Conservation (phyloP, 2,888 invertebrate species). For the Laspeyria flexula region DNA sequence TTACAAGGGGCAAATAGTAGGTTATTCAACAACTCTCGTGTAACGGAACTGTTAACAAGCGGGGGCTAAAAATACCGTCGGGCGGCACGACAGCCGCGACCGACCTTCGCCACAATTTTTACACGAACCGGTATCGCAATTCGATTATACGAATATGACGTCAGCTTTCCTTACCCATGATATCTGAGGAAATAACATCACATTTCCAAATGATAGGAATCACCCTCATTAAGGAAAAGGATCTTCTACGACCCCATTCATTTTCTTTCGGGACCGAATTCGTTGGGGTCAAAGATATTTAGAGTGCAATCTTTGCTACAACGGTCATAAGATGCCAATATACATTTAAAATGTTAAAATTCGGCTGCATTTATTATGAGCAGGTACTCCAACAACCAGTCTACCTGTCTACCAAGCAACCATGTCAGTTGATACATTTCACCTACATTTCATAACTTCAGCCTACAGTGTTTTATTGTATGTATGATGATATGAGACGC, state of each 20-base stretch:
- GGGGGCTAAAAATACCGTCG: slow-evolving; percentile 54
- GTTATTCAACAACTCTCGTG: slow-evolving; percentile 33
- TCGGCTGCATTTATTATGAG: too few species aligned
- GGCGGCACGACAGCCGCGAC: slow-evolving; percentile 44
- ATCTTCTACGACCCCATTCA: background rate
- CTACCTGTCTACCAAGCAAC: too few species aligned
- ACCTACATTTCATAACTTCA: too few species aligned
- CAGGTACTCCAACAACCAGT: too few species aligned
- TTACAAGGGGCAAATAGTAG: slow-evolving; percentile 15
- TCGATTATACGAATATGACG: slow-evolving; percentile 26
- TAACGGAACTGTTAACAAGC: slow-evolving; percentile 41
- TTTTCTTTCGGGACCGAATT: background rate
- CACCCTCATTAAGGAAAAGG: background rate
- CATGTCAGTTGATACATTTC: too few species aligned
- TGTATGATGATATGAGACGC: too few species aligned
- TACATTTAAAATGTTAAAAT: too few species aligned
- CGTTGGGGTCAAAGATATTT: background rate
- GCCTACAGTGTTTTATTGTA: too few species aligned
- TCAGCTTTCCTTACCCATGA: slow-evolving; percentile 13
- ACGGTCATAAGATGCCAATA: too few species aligned
- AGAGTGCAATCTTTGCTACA: background rate
- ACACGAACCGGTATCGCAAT: slow-evolving; percentile 39
- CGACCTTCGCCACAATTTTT: slow-evolving; percentile 55
- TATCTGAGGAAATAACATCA: slow-evolving; percentile 12
- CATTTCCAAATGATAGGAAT: background rate